These are phyloP conservation scores for Clarias laeviceps DNA, from an alignment of 2,797 vertebrate genomes.

Conservation along the genomic window DNA sequence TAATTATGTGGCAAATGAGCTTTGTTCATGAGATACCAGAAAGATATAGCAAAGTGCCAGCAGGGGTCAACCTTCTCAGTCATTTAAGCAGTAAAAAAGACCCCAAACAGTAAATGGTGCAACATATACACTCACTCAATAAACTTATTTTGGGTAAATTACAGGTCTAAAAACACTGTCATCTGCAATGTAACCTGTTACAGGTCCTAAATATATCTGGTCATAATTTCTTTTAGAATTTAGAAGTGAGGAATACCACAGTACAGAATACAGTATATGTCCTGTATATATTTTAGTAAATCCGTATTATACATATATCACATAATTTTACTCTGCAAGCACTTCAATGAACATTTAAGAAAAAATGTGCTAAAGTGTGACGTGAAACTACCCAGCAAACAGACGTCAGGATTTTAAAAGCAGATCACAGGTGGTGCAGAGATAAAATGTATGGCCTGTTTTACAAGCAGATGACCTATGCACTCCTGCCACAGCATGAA, in stretches of 20 bases:
- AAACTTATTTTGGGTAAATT: background rate
- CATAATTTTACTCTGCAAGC: background rate
- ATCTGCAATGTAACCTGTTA: background rate
- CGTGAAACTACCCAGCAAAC: background rate
- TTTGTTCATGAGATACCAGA: constrained; percentile 14
- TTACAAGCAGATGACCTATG: background rate
- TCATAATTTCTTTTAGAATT: background rate
- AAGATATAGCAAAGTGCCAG: background rate
- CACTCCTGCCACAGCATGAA: background rate
- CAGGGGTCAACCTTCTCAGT: constrained; percentile 10
- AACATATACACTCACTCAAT: background rate
- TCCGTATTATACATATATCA: background rate
- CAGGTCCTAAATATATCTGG: background rate
- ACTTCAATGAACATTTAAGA: background rate
- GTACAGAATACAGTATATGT: too few relatives aligned
- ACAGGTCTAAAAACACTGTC: background rate
- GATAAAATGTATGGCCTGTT: background rate
- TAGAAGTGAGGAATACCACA: too few relatives aligned
- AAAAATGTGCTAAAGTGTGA: background rate
- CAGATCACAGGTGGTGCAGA: background rate
- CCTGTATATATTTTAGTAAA: too few relatives aligned
- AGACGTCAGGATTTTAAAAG: background rate
- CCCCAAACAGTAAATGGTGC: background rate
- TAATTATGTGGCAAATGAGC: constrained; percentile 18
- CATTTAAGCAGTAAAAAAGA: background rate